Percentiles rank a stretch among this genome's conserved stretches.
Conservation (phyloP, 2,888 invertebrate genomes). For the Plagodis dolabraria region DNA sequence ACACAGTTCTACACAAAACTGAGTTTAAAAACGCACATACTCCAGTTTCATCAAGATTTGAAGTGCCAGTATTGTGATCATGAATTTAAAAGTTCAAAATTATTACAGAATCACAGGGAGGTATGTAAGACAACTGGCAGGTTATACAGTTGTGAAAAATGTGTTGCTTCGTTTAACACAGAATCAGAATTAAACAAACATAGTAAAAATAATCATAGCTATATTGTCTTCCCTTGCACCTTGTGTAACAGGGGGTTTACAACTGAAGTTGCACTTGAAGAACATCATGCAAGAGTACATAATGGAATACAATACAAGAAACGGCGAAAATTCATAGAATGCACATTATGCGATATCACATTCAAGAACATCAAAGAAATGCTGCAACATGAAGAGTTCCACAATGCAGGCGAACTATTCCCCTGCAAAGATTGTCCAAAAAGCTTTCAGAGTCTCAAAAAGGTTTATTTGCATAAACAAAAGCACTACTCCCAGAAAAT, state of each 20-base stretch:
- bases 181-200: constrained; percentile 47
- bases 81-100: constrained; percentile 45
- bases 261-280: constrained; percentile 44
- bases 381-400: constrained; percentile 50
- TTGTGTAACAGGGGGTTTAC: constrained; percentile 56
- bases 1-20: constrained; percentile 62
- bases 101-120: constrained; percentile 46
- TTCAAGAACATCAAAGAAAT: constrained; percentile 53
- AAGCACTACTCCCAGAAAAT: constrained; percentile 53
- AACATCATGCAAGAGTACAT: constrained; percentile 55
- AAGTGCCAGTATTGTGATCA: constrained; percentile 58
- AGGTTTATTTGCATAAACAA: constrained; percentile 55
- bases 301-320: constrained; percentile 57
- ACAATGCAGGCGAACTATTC: constrained; percentile 43
- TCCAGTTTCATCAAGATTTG: constrained; percentile 53
- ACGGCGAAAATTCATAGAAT: constrained; percentile 55
- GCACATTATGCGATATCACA: constrained; percentile 55
- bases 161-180: constrained; percentile 54
- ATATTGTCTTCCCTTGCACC: constrained; percentile 49
- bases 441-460: constrained; percentile 49
- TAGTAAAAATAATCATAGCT: constrained; percentile 47
- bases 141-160: constrained; percentile 44
- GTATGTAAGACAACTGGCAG: constrained; percentile 48
- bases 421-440: constrained; percentile 56
- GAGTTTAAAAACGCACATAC: constrained; percentile 55